Evolutionary conservation across 1,140 invertebrate species (phyloP).

Genomic region (Euwallacea similis): DNA sequence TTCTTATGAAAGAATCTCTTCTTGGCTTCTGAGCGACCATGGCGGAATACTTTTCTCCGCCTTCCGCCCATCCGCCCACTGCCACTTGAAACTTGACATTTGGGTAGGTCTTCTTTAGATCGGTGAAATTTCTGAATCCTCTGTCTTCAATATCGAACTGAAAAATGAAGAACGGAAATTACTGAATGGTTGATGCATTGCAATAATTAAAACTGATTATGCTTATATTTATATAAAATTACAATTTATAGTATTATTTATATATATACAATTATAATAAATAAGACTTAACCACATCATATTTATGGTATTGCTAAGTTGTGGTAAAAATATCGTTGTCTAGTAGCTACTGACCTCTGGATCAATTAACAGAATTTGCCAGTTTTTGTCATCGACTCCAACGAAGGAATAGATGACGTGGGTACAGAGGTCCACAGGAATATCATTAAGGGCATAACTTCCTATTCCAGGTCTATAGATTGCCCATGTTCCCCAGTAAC

Average conservation of each 20-base stretch:
- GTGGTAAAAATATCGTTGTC: not conserved
- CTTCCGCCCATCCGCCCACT: slow-evolving; percentile 87
- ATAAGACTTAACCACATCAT: too few species aligned
- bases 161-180: slow-evolving; percentile 29
- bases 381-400: slow-evolving; percentile 76
- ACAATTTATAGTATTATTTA: too few species aligned
- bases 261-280: too few species aligned
- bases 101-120: slow-evolving; percentile 70
- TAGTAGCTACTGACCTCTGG: slow-evolving; percentile 61
- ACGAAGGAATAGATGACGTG: slow-evolving; percentile 91
- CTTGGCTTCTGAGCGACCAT: slow-evolving; percentile 70
- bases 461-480: slow-evolving; percentile 81
- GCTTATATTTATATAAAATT: too few species aligned
- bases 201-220: not conserved
- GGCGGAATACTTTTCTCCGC: slow-evolving; percentile 80
- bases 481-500: slow-evolving; percentile 92
- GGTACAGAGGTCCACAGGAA: slow-evolving; percentile 81
- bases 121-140: slow-evolving; percentile 83
- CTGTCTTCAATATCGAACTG: slow-evolving; percentile 72
- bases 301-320: not conserved
- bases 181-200: not conserved
- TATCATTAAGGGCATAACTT: slow-evolving; percentile 78
- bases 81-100: slow-evolving; percentile 76
- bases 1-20: slow-evolving; percentile 72
- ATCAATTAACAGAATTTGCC: slow-evolving; percentile 78